Evolutionary conservation across 1,140 invertebrate genomes (phyloP).

Genomic region (Phocides pigmalion): DNA sequence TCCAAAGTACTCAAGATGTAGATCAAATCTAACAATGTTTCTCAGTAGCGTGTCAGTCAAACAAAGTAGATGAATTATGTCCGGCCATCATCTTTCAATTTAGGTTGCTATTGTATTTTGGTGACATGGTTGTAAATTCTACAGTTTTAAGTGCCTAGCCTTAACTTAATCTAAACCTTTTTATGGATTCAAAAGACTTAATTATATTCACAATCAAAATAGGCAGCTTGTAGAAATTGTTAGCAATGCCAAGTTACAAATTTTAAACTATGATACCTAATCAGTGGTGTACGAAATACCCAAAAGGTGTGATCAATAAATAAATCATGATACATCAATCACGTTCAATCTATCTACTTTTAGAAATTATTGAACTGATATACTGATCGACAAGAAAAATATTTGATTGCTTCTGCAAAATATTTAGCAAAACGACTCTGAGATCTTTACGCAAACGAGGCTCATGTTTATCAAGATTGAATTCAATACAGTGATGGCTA

Average conservation of each 20-base stretch:
- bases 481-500: slow-evolving; percentile 64
- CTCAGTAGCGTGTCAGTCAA: neutral
- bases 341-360: slow-evolving; percentile 19
- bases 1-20: neutral
- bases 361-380: slow-evolving; percentile 1
- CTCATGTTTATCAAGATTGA: slow-evolving; percentile 65
- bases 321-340: slow-evolving; percentile 19
- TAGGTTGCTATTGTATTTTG: too few species aligned
- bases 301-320: slow-evolving; percentile 17
- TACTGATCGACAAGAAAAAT: slow-evolving; percentile 25
- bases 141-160: too few species aligned
- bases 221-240: too few species aligned
- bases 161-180: too few species aligned
- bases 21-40: slow-evolving; percentile 2
- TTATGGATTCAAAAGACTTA: too few species aligned
- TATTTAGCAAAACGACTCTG: slow-evolving; percentile 41
- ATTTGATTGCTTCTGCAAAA: slow-evolving; percentile 39
- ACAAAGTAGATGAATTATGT: neutral
- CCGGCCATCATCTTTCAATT: too few species aligned
- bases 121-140: too few species aligned
- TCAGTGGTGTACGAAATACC: too few species aligned
- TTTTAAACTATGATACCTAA: too few species aligned
- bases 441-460: slow-evolving; percentile 58
- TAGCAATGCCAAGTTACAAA: too few species aligned
- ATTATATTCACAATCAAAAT: too few species aligned